A percentile compares a stretch with the other conserved stretches of the same genome.
Conservation (phyloP, 2,888 invertebrate genomes). For the Ochlodes sylvanus region DNA sequence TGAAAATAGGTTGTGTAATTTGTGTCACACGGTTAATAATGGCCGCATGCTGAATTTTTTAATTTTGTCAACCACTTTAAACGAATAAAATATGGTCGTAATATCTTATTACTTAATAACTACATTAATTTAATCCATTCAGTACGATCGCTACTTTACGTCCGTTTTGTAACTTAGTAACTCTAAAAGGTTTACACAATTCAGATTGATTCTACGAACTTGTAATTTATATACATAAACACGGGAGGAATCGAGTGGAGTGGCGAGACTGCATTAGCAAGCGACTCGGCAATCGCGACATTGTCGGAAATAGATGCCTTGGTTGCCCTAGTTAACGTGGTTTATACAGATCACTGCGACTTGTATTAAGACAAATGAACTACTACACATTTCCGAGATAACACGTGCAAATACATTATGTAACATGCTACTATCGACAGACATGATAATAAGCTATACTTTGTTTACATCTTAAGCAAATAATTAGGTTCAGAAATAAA, state of each 20-base stretch:
- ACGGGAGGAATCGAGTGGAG: constrained; percentile 15
- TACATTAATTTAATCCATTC: too few species aligned
- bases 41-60: too few species aligned
- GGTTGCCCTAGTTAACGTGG: constrained; percentile 33
- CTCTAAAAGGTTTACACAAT: constrained; percentile 2
- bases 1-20: too few species aligned
- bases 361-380: constrained; percentile 29
- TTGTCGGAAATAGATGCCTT: constrained; percentile 35
- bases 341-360: constrained; percentile 27
- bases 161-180: too few species aligned
- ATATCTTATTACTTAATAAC: too few species aligned
- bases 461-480: neutral
- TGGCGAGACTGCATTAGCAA: constrained; percentile 29
- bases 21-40: too few species aligned
- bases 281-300: constrained; percentile 28
- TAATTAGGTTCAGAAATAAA: neutral
- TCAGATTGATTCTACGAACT: constrained; percentile 6
- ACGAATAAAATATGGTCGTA: too few species aligned
- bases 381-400: constrained; percentile 22
- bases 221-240: constrained; percentile 22
- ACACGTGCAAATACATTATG: constrained; percentile 19
- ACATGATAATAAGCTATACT: neutral
- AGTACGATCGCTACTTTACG: too few species aligned
- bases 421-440: neutral
- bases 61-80: too few species aligned